Evolutionary conservation across 2,113 vertebrate species (phyloP), one percentile per base, ranked within the genome.

Genomic region (Syrmaticus mikado): DNA sequence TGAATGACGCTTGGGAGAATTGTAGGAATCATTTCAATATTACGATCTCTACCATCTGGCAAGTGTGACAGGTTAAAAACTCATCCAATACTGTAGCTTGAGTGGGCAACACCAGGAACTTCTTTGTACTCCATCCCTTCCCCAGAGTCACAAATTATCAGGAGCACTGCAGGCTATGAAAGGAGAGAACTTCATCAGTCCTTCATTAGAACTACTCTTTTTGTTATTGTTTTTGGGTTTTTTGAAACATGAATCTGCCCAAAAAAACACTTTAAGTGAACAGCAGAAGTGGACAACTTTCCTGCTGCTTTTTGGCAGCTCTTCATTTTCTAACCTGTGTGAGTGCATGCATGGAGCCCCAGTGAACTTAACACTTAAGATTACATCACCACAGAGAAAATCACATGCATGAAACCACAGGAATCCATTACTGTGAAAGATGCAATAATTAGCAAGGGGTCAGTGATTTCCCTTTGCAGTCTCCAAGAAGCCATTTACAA

Each of bases 331-430:
- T 80, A 70, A 53, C 50, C 72, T 58, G 38, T 76, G 58, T 28
- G 50, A 64, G n/a, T 9, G 27, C 22, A 22, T 17, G 48, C 21
- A 8, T 46, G 73, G 90, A 83, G 28, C 53, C 46, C 32, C 80
- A 28, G 13, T 55, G 70, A 84, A 65, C 6, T 40, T 45, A 84
- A 71, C 1, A 1, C 67, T 87, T 93, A 32, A 27, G 55, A 50
- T 60, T 77, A 30, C 82, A 85, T 75, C 92, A 85, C 61, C 68
- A 77, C 34, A 88, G 85, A 75, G 65, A 71, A 86, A 95, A 86
- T 88, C 25, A 52, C 17, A 61, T 13, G 34, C 66, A 61, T 75
- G 70, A 92, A 95, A 64, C 57, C 73, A 68, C 86, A 89, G 76
- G 43, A 94, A 84, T 78, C 52, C n/a, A 36, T 60, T 86, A 68